A percentile compares a stretch with the other conserved stretches of the same genome.
Conservation (phyloP, 2,888 invertebrate genomes). For the Hyalella azteca region DNA sequence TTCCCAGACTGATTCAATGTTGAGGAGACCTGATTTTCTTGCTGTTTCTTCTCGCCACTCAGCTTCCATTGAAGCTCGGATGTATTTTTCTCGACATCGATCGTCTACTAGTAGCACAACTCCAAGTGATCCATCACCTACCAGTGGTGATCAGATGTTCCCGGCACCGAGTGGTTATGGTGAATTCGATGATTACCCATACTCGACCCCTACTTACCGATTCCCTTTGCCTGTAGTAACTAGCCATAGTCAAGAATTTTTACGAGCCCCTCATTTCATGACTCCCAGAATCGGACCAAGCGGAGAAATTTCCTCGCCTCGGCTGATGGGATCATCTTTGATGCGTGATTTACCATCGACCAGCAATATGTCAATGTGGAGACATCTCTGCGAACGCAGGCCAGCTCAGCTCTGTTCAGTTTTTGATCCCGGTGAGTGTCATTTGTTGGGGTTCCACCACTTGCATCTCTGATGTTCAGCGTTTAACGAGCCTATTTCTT, state of each 20-base stretch:
- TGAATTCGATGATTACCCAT: neutral
- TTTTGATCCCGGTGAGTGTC: neutral
- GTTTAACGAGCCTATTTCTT: too few species aligned
- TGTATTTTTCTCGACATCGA: neutral
- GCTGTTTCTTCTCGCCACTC: neutral
- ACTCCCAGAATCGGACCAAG: neutral
- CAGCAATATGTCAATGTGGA: slow-evolving; percentile 1
- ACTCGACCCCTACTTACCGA: neutral
- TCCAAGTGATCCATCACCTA: slow-evolving; percentile 4
- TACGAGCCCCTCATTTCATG: neutral
- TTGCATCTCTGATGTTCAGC: too few species aligned
- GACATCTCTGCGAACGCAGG: neutral
- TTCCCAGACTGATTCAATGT: neutral
- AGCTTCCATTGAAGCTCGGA: neutral
- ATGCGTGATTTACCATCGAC: neutral
- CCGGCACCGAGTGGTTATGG: neutral
- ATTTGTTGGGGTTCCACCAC: too few species aligned
- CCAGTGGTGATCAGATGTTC: neutral
- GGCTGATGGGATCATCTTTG: neutral
- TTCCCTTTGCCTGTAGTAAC: neutral
- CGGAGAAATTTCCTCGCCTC: neutral
- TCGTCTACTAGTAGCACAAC: neutral
- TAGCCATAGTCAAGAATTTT: neutral
- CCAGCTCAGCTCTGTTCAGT: neutral
- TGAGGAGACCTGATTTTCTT: slow-evolving; percentile 17